Evolutionary conservation across 1,140 invertebrate species (phyloP).

Genomic region (Meloidogyne hapla): DNA sequence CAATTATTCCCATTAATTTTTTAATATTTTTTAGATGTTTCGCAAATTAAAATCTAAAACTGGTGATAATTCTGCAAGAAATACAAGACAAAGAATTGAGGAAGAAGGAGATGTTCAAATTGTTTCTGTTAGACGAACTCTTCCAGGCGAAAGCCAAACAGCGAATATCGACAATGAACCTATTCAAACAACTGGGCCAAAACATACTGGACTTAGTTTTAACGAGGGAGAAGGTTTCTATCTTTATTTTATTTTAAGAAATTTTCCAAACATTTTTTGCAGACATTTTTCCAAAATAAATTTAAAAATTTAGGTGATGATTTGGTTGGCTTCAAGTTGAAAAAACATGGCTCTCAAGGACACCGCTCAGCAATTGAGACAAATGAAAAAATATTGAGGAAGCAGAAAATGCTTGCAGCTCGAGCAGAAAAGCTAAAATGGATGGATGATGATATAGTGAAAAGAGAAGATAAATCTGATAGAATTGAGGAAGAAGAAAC

Average conservation of each 20-base stretch:
- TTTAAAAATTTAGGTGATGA: constrained; percentile 32
- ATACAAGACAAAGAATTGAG: constrained; percentile 20
- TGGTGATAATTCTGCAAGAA: not conserved
- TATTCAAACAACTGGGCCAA: not conserved
- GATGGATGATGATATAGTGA: not conserved
- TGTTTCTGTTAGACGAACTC: not conserved
- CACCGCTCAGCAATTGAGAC: not conserved
- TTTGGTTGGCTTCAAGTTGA: constrained; percentile 13
- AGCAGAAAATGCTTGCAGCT: constrained; percentile 3
- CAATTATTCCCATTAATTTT: no score
- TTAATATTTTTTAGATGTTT: not conserved
- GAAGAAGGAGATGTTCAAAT: not conserved
- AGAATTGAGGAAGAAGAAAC: no score
- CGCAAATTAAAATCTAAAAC: constrained; percentile 26
- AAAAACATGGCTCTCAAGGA: not conserved
- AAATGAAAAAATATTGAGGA: constrained; percentile 10
- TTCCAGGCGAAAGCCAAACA: not conserved
- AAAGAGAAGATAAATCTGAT: not conserved
- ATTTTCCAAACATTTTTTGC: no score
- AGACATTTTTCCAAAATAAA: not conserved
- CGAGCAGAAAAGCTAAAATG: not conserved
- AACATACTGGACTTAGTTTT: constrained; percentile 25
- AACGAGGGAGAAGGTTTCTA: constrained; percentile 30
- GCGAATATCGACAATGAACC: not conserved
- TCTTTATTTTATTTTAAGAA: not conserved